These are phyloP conservation scores for Deladenus siricidicola DNA, from an alignment of 2,888 invertebrate species.

Conservation along the genomic window DNA sequence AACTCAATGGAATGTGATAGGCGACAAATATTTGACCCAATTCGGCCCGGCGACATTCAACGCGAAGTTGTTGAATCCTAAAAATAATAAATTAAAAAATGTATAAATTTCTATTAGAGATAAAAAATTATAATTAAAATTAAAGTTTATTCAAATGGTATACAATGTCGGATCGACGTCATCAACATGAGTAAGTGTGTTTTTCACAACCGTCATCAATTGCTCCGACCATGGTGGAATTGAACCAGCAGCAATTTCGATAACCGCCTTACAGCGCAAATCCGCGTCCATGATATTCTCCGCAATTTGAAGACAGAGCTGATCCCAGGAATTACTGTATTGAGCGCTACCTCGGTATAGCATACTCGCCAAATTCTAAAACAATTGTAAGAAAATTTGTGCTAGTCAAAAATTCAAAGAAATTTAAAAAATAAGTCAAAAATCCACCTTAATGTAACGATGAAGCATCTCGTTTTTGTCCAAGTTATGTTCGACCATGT, in stretches of 20 bases:
- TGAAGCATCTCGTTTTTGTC: conserved; percentile 34
- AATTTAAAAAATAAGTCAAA: background rate
- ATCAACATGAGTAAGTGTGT: conserved; percentile 12
- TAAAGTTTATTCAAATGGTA: background rate
- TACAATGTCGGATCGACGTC: conserved; percentile 21
- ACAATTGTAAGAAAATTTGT: no score
- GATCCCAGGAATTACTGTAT: conserved; percentile 29
- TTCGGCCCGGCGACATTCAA: conserved; percentile 31
- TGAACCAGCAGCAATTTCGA: conserved; percentile 31
- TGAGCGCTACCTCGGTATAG: conserved; percentile 4
- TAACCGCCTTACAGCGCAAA: conserved; percentile 31
- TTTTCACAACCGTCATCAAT: conserved; percentile 29
- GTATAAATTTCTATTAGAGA: no score
- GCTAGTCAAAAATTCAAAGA: background rate
- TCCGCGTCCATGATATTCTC: conserved; percentile 30
- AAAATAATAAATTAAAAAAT: background rate
- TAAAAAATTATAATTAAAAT: background rate
- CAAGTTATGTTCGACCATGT: conserved; percentile 34
- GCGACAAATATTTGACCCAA: conserved; percentile 26
- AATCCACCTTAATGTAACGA: conserved; percentile 30
- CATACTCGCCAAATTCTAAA: conserved; percentile 14
- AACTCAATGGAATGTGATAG: conserved; percentile 14
- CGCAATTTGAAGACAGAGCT: conserved; percentile 33
- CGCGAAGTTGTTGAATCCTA: conserved; percentile 28
- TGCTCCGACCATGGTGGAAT: conserved; percentile 34